Percentiles rank a stretch among this genome's conserved stretches.
Evolutionary conservation across 2,888 invertebrate genomes (phyloP).

Genomic region (Strigamia maritima): DNA sequence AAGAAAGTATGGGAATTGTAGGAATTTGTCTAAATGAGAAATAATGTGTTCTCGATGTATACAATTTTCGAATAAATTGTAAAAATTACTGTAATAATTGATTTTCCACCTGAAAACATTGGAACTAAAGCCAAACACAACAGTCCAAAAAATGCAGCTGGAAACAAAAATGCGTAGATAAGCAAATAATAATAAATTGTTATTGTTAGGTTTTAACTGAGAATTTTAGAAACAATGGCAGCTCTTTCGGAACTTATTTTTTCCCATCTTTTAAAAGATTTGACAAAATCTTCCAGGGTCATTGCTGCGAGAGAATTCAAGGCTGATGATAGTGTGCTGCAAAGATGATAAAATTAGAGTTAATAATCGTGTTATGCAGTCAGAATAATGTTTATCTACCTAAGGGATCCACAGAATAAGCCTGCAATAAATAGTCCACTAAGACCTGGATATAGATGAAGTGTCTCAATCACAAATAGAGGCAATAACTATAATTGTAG

Average conservation of each 20-base stretch:
- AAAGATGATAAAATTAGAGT: not conserved
- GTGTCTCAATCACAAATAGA: slow-evolving; percentile 78
- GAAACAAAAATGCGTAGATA: slow-evolving; percentile 35
- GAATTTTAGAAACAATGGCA: slow-evolving; percentile 1
- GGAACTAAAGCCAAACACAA: slow-evolving; percentile 71
- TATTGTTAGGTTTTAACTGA: not conserved
- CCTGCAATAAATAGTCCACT: slow-evolving; percentile 93
- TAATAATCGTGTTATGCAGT: not conserved
- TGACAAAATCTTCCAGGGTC: slow-evolving; percentile 51
- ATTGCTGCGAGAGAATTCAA: slow-evolving; percentile 54
- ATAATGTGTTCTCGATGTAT: not conserved
- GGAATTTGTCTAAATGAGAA: not conserved
- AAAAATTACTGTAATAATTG: slow-evolving; percentile 3
- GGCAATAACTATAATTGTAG: slow-evolving; percentile 73
- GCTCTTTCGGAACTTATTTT: not conserved
- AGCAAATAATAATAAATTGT: not conserved
- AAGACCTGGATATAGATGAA: slow-evolving; percentile 71
- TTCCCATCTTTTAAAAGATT: slow-evolving; percentile 42
- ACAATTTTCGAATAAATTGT: too few species aligned
- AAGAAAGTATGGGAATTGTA: not conserved
- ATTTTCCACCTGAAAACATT: not conserved
- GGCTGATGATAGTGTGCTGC: slow-evolving; percentile 54
- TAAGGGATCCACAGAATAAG: slow-evolving; percentile 90
- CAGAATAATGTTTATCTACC: slow-evolving; percentile 61
- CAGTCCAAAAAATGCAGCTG: slow-evolving; percentile 67